Evolutionary conservation across 2,888 invertebrate genomes (phyloP), one percentile per base, ranked within the genome.

Genomic region (Xylota segnis): DNA sequence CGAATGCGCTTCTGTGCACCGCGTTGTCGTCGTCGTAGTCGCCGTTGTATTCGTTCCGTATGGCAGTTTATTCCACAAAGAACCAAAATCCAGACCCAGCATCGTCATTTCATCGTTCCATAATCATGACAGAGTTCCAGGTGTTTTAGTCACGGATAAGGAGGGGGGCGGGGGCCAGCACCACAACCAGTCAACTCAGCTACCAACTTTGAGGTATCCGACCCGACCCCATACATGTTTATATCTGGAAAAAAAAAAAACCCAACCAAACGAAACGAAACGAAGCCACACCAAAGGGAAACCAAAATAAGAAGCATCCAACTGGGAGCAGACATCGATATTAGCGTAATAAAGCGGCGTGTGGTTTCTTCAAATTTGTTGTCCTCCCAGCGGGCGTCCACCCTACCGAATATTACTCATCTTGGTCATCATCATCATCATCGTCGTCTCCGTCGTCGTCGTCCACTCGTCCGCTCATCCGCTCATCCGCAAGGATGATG

Each of bases 1-100:
- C 78, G 87, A 87, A 87, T 87, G 87, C 87, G 87, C 87, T 87
- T 87, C 87, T 87, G 87, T 87, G 87, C 87, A 87, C 83, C 87
- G 83, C 87, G 72, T 78, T 83, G 82, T 76, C 86, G 76, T 72
- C 52, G 82, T 82, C 79, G 54, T 72, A 34, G 40, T 84, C 66
- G 71, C 61, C 56, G 61, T 47, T 63, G 61, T 86, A 86, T 86
- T 86, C 82, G 82, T 86, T 82, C 76, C 86, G 82, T 82, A 68
- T 82, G 76, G 84, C 71, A 84, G 81, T 79, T 84, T 81, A 81
- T 70, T 70, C 61, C 63, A 66, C 68, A 66, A 83, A 63, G 63
- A 65, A 75, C 74, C 56, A 40, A 84, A 79, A 75, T 59, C 83
- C 65, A 65, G 63, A 65, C 65, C 14, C 81, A 63, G 70, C 74